These are phyloP conservation scores for Nannospalax galili DNA, from an alignment of 2,113 vertebrate species.

Conservation along the genomic window DNA sequence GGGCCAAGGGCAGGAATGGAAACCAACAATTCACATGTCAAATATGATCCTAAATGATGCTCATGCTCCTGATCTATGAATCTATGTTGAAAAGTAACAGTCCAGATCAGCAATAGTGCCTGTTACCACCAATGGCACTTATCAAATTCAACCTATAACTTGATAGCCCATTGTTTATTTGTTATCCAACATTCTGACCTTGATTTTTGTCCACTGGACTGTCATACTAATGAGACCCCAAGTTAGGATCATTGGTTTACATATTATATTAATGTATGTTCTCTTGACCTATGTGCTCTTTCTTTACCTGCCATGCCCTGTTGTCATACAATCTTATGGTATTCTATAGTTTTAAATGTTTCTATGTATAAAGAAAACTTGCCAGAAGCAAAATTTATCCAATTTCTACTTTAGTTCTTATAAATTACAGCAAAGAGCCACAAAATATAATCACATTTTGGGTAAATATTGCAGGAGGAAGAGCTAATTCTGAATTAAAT, in stretches of 20 bases:
- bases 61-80: not conserved
- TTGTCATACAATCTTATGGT: not conserved
- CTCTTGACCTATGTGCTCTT: not conserved
- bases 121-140: not conserved
- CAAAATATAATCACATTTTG: constrained; percentile 13
- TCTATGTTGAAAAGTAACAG: not conserved
- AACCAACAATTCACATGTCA: not conserved
- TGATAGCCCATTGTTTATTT: not conserved
- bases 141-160: not conserved
- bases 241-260: not conserved
- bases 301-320: not conserved
- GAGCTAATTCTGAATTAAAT: constrained; percentile 29
- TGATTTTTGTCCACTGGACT: not conserved
- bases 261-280: not conserved
- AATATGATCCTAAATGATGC: not conserved
- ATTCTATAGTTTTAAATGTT: constrained; percentile 24
- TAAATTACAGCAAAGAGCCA: not conserved
- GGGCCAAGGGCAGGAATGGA: not conserved
- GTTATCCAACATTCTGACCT: not conserved
- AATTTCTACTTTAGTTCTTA: constrained; percentile 3
- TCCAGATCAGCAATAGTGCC: not conserved
- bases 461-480: constrained; percentile 4
- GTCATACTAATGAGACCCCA: not conserved
- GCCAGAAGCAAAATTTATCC: not conserved
- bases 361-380: not conserved